Percentiles rank a stretch among this genome's conserved stretches.
These are phyloP conservation scores for Nysson spinosus DNA, from an alignment of 2,888 invertebrate genomes.

Conservation along the genomic window DNA sequence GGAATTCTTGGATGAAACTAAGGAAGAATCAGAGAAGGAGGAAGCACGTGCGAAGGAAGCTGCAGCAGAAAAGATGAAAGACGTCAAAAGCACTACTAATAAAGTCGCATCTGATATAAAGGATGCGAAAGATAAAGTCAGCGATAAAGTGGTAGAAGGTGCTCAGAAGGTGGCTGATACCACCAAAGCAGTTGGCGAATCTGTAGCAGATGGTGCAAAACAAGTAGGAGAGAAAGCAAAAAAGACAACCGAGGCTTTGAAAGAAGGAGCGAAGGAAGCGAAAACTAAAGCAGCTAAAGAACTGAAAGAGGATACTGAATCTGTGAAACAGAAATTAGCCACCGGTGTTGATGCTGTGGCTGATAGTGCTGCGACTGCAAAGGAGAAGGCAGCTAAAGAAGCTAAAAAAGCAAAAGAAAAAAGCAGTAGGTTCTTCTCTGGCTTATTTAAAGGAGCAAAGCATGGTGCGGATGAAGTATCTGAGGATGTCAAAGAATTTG, in stretches of 20 bases:
- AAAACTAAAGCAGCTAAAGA: too few species aligned
- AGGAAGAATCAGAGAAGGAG: constrained; percentile 59
- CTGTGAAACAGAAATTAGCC: constrained; percentile 51
- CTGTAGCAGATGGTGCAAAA: too few species aligned
- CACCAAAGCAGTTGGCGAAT: too few species aligned
- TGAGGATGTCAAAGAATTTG: constrained; percentile 60
- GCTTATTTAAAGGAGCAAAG: constrained; percentile 57
- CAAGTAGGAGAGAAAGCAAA: too few species aligned
- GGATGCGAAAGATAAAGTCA: constrained; percentile 38
- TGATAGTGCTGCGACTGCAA: constrained; percentile 41
- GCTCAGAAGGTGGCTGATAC: too few species aligned
- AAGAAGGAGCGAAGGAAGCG: too few species aligned
- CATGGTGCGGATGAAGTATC: constrained; percentile 29
- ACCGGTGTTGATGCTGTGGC: constrained; percentile 62
- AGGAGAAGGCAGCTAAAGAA: constrained; percentile 47
- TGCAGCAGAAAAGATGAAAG: too few species aligned
- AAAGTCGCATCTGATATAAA: constrained; percentile 45
- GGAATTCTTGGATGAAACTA: constrained; percentile 78
- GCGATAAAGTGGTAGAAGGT: too few species aligned
- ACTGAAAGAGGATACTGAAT: too few species aligned
- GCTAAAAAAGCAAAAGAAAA: constrained; percentile 36
- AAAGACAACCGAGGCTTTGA: too few species aligned
- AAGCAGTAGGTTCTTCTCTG: constrained; percentile 69
- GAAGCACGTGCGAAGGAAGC: too few species aligned
- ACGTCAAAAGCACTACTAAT: too few species aligned